phyloP scores from a whole-genome alignment of 2,113 vertebrate species.

The Austrofundulus limnaeus region DNA sequence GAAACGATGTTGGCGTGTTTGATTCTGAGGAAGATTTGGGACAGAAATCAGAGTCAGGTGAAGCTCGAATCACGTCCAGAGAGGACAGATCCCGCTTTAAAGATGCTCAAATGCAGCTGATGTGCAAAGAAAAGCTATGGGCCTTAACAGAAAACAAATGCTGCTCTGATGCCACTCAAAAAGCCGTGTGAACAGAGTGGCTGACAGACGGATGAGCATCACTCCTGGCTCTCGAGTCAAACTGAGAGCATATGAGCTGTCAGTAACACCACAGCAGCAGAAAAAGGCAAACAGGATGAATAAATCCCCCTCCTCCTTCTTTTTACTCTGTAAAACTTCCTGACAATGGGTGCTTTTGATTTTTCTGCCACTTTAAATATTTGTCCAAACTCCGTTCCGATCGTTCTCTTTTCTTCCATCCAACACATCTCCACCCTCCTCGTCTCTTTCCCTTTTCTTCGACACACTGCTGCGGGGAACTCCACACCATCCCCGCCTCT shows the following conservation, averaged over 20 bases:
- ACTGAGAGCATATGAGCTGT: slow-evolving; percentile 39
- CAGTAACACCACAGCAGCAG: slow-evolving; percentile 39
- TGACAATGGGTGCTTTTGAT: slow-evolving; percentile 9
- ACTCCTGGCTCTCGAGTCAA: slow-evolving; percentile 42
- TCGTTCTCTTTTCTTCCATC: slow-evolving; percentile 24
- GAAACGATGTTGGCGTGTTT: slow-evolving; percentile 96
- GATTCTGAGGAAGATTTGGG: slow-evolving; percentile 80
- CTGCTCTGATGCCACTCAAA: slow-evolving; percentile 1
- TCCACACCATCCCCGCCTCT: slow-evolving; percentile 77
- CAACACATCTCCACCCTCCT: slow-evolving; percentile 29
- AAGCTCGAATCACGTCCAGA: background rate
- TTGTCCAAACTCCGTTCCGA: slow-evolving; percentile 32
- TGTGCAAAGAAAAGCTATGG: background rate
- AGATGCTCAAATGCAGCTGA: background rate
- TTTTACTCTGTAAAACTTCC: slow-evolving; percentile 3
- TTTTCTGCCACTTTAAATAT: slow-evolving; percentile 27
- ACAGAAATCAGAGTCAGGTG: background rate
- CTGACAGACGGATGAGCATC: slow-evolving; percentile 29
- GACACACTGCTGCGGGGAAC: slow-evolving; percentile 78
- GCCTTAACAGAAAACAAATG: slow-evolving; percentile 13
- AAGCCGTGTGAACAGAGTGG: slow-evolving; percentile 5
- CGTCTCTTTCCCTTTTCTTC: slow-evolving; percentile 69
- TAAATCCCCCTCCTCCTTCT: slow-evolving; percentile 8
- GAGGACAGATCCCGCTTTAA: too few relatives aligned
- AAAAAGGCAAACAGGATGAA: slow-evolving; percentile 18